A percentile compares a stretch with the other conserved stretches of the same genome.
phyloP scores from a whole-genome alignment of 1,140 invertebrate species.

The Aphaenogaster ashmeadi region DNA sequence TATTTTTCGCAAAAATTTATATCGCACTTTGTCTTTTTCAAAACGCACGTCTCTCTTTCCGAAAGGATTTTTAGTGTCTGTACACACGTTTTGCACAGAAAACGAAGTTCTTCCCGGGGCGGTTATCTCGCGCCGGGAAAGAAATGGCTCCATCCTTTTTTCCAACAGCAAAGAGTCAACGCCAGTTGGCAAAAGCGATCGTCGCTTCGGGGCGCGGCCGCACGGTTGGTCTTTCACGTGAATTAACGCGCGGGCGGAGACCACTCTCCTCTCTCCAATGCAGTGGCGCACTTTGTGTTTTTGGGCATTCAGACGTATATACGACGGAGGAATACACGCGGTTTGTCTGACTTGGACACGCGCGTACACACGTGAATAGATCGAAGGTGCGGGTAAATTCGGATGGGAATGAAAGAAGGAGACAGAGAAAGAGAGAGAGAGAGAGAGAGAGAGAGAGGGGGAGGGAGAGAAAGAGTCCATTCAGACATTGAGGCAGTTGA shows the following conservation, averaged over 20 bases:
- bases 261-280: conserved; percentile 60
- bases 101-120: background rate
- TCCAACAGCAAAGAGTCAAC: conserved; percentile 71
- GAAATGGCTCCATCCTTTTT: conserved; percentile 45
- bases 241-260: conserved; percentile 61
- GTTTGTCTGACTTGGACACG: conserved; percentile 52
- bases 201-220: conserved; percentile 63
- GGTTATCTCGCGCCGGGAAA: conserved; percentile 10
- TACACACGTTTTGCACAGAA: background rate
- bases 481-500: conserved; percentile 81
- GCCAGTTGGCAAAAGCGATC: conserved; percentile 45
- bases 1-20: background rate
- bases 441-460: background rate
- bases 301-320: conserved; percentile 81
- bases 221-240: conserved; percentile 66
- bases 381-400: conserved; percentile 9
- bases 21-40: background rate
- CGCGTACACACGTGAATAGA: conserved; percentile 36
- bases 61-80: background rate
- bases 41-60: background rate
- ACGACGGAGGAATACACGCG: conserved; percentile 3
- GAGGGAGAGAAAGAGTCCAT: conserved; percentile 69
- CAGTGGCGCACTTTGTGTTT: conserved; percentile 82
- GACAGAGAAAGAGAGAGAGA: conserved; percentile 36
- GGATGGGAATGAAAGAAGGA: conserved; percentile 22